phyloP scores from a whole-genome alignment of 2,797 vertebrate species.

The Pipistrellus pipistrellus region DNA sequence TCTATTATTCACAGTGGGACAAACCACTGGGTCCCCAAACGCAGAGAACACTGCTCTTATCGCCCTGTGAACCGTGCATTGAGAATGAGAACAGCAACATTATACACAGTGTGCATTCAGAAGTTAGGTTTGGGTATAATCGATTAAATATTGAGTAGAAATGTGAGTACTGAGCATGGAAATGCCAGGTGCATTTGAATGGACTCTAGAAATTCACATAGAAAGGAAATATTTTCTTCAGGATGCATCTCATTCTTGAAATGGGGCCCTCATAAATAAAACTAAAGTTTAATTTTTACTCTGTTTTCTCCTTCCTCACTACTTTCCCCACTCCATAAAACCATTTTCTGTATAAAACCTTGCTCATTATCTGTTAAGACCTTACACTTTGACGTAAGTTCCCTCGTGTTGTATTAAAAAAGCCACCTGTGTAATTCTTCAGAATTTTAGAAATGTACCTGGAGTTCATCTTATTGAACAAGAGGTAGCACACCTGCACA shows the following conservation, averaged over 20 bases:
- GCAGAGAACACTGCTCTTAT: not conserved
- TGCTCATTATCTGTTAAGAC: not conserved
- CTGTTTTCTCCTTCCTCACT: not conserved
- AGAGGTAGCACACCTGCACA: not conserved
- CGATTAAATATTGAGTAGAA: slow-evolving; percentile 63
- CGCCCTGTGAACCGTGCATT: not conserved
- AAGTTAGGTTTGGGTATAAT: slow-evolving; percentile 43
- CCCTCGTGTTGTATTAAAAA: not conserved
- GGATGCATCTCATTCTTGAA: not conserved
- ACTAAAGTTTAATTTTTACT: not conserved
- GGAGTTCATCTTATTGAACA: not conserved
- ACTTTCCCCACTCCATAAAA: not conserved
- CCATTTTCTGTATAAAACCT: not conserved
- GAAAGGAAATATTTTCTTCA: not conserved
- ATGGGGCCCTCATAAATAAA: not conserved
- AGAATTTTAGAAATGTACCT: not conserved
- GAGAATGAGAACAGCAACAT: not conserved
- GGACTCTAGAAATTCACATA: not conserved
- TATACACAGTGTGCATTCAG: slow-evolving; percentile 26
- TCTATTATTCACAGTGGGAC: slow-evolving; percentile 18
- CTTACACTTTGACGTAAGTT: not conserved
- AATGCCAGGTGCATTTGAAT: slow-evolving; percentile 40
- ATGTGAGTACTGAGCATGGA: not conserved
- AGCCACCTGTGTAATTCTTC: not conserved
- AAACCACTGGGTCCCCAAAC: not conserved